phyloP scores from a whole-genome alignment of 2,888 invertebrate species.

The Dryobotodes eremita region DNA sequence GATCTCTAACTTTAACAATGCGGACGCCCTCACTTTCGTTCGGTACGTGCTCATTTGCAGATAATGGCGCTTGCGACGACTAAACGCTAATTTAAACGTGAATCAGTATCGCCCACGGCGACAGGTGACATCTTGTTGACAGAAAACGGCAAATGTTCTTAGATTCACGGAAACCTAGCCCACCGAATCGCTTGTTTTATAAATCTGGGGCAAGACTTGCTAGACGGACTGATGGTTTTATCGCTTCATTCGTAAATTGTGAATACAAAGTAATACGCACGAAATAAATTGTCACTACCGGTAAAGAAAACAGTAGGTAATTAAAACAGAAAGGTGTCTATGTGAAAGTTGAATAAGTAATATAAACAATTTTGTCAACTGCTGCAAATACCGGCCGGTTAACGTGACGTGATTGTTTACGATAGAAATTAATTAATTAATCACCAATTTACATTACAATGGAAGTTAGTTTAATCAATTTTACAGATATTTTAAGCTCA shows the following conservation, averaged over 20 bases:
- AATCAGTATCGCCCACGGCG: conserved; percentile 64
- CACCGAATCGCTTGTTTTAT: conserved; percentile 17
- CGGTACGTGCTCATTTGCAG: conserved; percentile 78
- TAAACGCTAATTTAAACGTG: conserved; percentile 70
- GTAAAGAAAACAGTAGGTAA: conserved; percentile 70
- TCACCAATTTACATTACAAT: conserved; percentile 27
- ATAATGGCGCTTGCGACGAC: conserved; percentile 72
- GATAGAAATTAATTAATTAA: conserved; percentile 18
- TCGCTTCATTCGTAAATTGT: conserved; percentile 43
- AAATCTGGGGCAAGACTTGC: conserved; percentile 34
- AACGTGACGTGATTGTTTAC: conserved; percentile 50
- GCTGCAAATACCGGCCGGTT: conserved; percentile 30
- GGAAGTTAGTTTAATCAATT: conserved; percentile 35
- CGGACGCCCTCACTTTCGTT: conserved; percentile 88
- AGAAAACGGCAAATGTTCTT: conserved; percentile 44
- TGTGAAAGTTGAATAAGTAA: conserved; percentile 73
- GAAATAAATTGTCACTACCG: conserved; percentile 61
- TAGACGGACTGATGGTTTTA: not conserved
- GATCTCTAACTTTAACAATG: conserved; percentile 85
- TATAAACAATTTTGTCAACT: conserved; percentile 70
- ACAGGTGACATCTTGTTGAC: conserved; percentile 57
- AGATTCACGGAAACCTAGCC: conserved; percentile 32
- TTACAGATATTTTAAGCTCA: conserved; percentile 15
- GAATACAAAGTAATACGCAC: conserved; percentile 48
- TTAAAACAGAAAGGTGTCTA: conserved; percentile 70